Conservation (phyloP, 2,888 invertebrate genomes). For the Tubulanus polymorphus region DNA sequence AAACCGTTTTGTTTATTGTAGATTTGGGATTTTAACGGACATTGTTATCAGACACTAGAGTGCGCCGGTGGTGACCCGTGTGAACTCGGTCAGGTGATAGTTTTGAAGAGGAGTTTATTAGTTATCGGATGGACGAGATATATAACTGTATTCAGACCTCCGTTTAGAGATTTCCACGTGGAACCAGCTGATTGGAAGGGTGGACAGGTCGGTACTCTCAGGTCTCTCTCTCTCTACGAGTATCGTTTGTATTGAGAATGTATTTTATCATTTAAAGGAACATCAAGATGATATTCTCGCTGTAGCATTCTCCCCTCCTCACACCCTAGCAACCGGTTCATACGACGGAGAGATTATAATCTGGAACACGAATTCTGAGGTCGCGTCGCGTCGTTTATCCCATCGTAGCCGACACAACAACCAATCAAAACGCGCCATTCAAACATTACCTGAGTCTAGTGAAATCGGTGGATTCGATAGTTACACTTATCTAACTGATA, state of each 20-base stretch:
- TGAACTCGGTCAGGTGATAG: slow-evolving; percentile 48
- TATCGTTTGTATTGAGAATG: neutral
- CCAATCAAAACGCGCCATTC: too few relatives aligned
- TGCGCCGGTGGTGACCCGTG: slow-evolving; percentile 48
- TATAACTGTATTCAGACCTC: slow-evolving; percentile 47
- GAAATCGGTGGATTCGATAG: slow-evolving; percentile 11
- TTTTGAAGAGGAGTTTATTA: slow-evolving; percentile 46
- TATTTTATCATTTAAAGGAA: slow-evolving; percentile 26
- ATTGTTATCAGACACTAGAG: slow-evolving; percentile 49
- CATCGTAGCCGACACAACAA: too few relatives aligned
- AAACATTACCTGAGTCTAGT: too few relatives aligned
- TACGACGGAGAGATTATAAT: slow-evolving; percentile 52
- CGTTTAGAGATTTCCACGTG: slow-evolving; percentile 46
- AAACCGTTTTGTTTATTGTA: slow-evolving; percentile 14
- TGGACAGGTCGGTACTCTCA: slow-evolving; percentile 31
- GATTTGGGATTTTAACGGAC: slow-evolving; percentile 55
- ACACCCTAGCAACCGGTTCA: slow-evolving; percentile 47
- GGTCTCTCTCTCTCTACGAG: neutral
- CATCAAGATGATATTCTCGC: slow-evolving; percentile 52
- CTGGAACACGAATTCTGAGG: slow-evolving; percentile 53
- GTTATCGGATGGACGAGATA: slow-evolving; percentile 51
- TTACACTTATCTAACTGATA: slow-evolving; percentile 4
- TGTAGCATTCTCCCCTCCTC: slow-evolving; percentile 40
- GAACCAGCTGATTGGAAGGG: slow-evolving; percentile 52
- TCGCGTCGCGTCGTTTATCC: slow-evolving; percentile 35